phyloP scores from a whole-genome alignment of 2,888 invertebrate genomes.

The Dryobota labecula region DNA sequence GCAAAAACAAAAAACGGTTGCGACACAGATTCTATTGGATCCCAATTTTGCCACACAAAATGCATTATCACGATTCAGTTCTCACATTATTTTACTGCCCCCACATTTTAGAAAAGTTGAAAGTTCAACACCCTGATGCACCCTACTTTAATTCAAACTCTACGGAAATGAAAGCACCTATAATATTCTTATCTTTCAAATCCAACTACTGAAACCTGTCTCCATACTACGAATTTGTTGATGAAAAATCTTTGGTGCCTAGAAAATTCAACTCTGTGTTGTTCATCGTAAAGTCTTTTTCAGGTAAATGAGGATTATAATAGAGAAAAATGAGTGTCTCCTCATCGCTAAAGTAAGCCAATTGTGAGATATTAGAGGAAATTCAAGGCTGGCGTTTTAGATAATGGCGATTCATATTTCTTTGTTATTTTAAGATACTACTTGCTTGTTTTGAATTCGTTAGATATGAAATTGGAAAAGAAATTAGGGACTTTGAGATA shows the following conservation, averaged over 20 bases:
- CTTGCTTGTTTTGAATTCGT: conserved; percentile 16
- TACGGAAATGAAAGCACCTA: conserved; percentile 51
- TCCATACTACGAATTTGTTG: conserved; percentile 46
- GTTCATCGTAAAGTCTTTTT: conserved; percentile 7
- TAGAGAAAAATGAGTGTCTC: conserved; percentile 54
- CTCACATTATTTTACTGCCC: background rate
- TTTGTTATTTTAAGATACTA: conserved; percentile 40
- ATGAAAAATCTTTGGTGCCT: conserved; percentile 25
- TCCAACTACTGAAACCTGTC: conserved; percentile 52
- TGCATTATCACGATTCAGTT: background rate
- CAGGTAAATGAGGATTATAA: conserved; percentile 26
- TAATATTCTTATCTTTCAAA: conserved; percentile 53
- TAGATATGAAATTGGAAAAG: conserved; percentile 36
- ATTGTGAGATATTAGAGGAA: conserved; percentile 62
- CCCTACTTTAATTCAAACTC: conserved; percentile 41
- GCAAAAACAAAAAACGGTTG: background rate
- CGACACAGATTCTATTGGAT: too few relatives aligned
- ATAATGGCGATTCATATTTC: conserved; percentile 55
- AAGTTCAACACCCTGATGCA: conserved; percentile 26
- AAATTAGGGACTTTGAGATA: conserved; percentile 20
- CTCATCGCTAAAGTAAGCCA: conserved; percentile 53
- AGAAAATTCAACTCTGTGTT: conserved; percentile 1
- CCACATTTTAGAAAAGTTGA: conserved; percentile 14
- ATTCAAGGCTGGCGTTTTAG: conserved; percentile 52
- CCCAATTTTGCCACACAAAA: background rate